A percentile compares a stretch with the other conserved stretches of the same genome.
Conservation (phyloP, 2,113 vertebrate species). For the Saccopteryx bilineata region DNA sequence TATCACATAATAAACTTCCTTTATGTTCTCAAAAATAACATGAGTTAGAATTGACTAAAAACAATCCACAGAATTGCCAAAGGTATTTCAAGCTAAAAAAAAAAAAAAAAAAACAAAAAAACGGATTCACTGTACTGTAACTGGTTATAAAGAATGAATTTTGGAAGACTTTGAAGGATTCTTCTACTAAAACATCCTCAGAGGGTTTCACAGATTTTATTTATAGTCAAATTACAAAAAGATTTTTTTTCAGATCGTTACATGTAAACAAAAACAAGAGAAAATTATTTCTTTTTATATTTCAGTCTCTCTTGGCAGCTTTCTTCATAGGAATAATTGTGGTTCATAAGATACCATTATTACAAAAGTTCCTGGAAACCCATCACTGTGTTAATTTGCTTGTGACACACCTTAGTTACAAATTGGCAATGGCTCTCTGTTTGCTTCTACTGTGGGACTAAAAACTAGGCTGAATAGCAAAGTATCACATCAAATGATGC, state of each 20-base stretch:
- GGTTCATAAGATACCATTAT: not conserved
- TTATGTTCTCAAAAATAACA: conserved; percentile 79
- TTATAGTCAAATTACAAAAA: conserved; percentile 56
- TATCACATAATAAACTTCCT: conserved; percentile 78
- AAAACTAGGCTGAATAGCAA: not conserved
- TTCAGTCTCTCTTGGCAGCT: not conserved
- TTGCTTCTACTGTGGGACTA: not conserved
- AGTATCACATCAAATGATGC: not conserved
- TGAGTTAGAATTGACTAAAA: conserved; percentile 66
- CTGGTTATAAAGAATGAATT: conserved; percentile 48
- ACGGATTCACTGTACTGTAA: not conserved
- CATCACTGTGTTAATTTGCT: not conserved
- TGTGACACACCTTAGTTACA: not conserved
- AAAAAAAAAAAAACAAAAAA: conserved; percentile 41
- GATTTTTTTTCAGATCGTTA: not conserved
- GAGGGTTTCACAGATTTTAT: conserved; percentile 25
- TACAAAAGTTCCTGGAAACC: not conserved
- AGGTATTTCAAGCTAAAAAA: conserved; percentile 55
- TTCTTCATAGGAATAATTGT: not conserved
- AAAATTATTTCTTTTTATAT: not conserved
- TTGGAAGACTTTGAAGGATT: conserved; percentile 50
- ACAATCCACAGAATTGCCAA: conserved; percentile 59
- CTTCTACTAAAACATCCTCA: conserved; percentile 37
- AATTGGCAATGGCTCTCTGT: not conserved
- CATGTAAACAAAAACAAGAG: conserved; percentile 44